A percentile compares a stretch with the other conserved stretches of the same genome.
phyloP scores from a whole-genome alignment of 23 tunicate species.

The Halocynthia roretzi region DNA sequence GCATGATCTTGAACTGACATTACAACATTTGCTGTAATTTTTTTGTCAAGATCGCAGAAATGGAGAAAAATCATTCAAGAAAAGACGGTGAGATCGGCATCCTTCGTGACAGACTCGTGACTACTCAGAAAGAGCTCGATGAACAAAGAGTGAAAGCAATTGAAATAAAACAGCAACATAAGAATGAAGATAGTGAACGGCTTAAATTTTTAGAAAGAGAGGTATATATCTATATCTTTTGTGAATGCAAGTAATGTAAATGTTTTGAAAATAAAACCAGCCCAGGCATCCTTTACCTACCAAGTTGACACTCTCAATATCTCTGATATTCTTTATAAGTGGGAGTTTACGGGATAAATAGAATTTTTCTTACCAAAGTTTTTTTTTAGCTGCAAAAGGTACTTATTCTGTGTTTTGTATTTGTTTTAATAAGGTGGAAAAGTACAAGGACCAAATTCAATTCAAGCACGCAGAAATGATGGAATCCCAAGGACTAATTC shows the following conservation, averaged over 20 bases:
- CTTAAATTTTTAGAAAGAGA: slow-evolving; percentile 2
- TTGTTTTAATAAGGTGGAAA: slow-evolving; percentile 25
- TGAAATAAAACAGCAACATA: slow-evolving; percentile 6
- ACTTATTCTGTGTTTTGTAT: too few species aligned
- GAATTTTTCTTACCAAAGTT: too few species aligned
- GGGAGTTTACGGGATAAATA: too few species aligned
- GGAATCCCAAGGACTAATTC: slow-evolving; percentile 54
- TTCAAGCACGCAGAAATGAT: slow-evolving; percentile 66
- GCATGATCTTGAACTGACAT: background rate
- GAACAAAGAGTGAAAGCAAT: slow-evolving; percentile 6
- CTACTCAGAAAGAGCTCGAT: slow-evolving; percentile 1
- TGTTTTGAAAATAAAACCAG: too few species aligned
- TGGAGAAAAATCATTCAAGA: background rate
- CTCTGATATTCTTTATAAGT: too few species aligned
- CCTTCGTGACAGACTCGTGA: slow-evolving; percentile 16
- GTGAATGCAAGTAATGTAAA: too few species aligned
- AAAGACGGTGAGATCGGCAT: slow-evolving; percentile 16
- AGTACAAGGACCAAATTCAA: slow-evolving; percentile 43
- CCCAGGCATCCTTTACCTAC: too few species aligned
- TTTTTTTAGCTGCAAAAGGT: too few species aligned
- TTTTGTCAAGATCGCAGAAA: background rate
- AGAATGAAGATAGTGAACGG: slow-evolving; percentile 6
- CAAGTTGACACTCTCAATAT: too few species aligned
- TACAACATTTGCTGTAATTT: background rate
- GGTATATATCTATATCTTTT: background rate